A percentile compares a stretch with the other conserved stretches of the same genome.
These are phyloP conservation scores for Melipona bicolor DNA, from an alignment of 2,888 invertebrate species.

Conservation along the genomic window DNA sequence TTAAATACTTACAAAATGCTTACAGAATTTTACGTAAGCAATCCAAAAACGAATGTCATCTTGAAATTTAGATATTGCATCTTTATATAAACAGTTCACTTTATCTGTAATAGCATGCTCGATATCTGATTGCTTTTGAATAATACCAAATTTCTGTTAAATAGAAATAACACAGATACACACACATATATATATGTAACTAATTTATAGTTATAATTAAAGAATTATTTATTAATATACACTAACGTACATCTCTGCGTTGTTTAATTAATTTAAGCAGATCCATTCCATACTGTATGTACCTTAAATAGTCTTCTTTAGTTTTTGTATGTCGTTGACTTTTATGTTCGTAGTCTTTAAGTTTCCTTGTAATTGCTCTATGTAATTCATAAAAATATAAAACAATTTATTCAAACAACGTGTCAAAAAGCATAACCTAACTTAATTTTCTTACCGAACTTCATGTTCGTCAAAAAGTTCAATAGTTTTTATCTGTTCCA, in stretches of 20 bases:
- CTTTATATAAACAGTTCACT: slow-evolving; percentile 90
- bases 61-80: slow-evolving; percentile 88
- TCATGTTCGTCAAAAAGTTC: slow-evolving; percentile 90
- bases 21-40: slow-evolving; percentile 92
- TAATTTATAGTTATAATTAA: background rate
- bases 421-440: slow-evolving; percentile 11
- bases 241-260: slow-evolving; percentile 85
- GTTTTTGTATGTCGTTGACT: slow-evolving; percentile 88
- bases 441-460: slow-evolving; percentile 86
- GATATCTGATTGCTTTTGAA: slow-evolving; percentile 88
- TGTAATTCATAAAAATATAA: background rate
- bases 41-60: slow-evolving; percentile 91
- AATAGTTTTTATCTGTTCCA: slow-evolving; percentile 91
- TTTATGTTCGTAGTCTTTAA: slow-evolving; percentile 90
- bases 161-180: slow-evolving; percentile 42
- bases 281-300: slow-evolving; percentile 89
- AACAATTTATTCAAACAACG: background rate
- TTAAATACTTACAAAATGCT: slow-evolving; percentile 86
- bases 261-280: slow-evolving; percentile 88
- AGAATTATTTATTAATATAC: slow-evolving; percentile 7
- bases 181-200: background rate
- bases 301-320: slow-evolving; percentile 89
- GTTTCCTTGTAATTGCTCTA: slow-evolving; percentile 89
- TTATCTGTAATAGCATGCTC: slow-evolving; percentile 89
- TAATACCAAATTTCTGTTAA: slow-evolving; percentile 84